phyloP scores from a whole-genome alignment of 1,140 invertebrate species.

The Caerostris darwini region DNA sequence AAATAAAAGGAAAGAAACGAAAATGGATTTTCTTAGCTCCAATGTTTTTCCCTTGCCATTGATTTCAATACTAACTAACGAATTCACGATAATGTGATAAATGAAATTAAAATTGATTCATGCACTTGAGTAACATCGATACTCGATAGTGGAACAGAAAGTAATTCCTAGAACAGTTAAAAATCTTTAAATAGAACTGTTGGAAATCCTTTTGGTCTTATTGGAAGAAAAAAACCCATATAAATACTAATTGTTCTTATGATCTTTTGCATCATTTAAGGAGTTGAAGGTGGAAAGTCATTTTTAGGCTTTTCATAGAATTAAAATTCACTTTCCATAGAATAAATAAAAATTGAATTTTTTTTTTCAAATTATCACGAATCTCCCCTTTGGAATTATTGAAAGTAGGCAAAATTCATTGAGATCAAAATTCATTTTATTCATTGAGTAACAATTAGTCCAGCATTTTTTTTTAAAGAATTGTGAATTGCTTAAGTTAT shows the following conservation, averaged over 20 bases:
- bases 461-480: no score
- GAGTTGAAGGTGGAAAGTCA: background rate
- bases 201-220: background rate
- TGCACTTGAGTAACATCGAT: constrained; percentile 49
- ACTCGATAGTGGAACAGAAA: background rate
- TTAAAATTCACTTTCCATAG: background rate
- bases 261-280: background rate
- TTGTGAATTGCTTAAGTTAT: no score
- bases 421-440: no score
- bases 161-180: background rate
- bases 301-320: background rate
- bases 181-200: background rate
- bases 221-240: background rate
- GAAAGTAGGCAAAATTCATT: no score
- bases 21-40: constrained; percentile 46
- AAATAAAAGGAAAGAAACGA: constrained; percentile 45
- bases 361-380: no score
- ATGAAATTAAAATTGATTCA: constrained; percentile 64
- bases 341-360: no score
- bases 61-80: constrained; percentile 54
- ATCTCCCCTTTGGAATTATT: no score
- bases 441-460: no score
- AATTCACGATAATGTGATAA: constrained; percentile 54
- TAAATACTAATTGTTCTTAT: constrained; percentile 43
- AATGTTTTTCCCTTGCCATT: constrained; percentile 22